phyloP scores from a whole-genome alignment of 2,888 invertebrate genomes.

The Ormia ochracea region DNA sequence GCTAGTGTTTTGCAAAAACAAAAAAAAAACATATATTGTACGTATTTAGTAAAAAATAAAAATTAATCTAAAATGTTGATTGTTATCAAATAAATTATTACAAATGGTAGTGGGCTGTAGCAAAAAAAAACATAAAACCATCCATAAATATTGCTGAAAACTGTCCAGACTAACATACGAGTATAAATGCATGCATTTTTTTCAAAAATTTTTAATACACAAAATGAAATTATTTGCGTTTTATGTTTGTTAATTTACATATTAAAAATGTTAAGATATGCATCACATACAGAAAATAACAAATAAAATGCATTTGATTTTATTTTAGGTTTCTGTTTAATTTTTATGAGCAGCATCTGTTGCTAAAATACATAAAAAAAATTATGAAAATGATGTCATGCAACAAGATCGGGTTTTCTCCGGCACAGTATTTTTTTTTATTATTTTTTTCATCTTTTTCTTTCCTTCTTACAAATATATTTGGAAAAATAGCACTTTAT shows the following conservation, averaged over 20 bases:
- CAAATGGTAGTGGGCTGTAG: slow-evolving; percentile 9
- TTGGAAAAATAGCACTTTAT: slow-evolving; percentile 35
- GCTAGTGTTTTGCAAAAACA: too few relatives aligned
- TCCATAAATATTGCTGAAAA: slow-evolving; percentile 13
- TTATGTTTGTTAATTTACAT: slow-evolving; percentile 18
- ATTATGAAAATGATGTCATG: slow-evolving; percentile 56
- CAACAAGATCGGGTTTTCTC: slow-evolving; percentile 43
- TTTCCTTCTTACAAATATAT: too few relatives aligned
- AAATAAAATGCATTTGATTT: slow-evolving; percentile 46
- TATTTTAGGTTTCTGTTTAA: background rate
- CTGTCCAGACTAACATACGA: background rate
- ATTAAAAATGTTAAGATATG: slow-evolving; percentile 24
- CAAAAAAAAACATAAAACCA: slow-evolving; percentile 10
- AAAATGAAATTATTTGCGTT: slow-evolving; percentile 5
- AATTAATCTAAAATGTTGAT: too few relatives aligned
- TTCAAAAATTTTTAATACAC: background rate
- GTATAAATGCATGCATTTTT: background rate
- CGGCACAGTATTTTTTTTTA: background rate
- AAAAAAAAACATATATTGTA: too few relatives aligned
- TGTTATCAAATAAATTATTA: slow-evolving; percentile 30
- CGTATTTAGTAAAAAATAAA: too few relatives aligned
- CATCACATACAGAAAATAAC: slow-evolving; percentile 22
- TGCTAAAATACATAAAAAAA: slow-evolving; percentile 36
- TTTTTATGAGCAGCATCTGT: slow-evolving; percentile 48
- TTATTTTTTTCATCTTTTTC: too few relatives aligned